Conservation (phyloP, 2,888 invertebrate species). For the Drosophila nr. perissopoda region DNA sequence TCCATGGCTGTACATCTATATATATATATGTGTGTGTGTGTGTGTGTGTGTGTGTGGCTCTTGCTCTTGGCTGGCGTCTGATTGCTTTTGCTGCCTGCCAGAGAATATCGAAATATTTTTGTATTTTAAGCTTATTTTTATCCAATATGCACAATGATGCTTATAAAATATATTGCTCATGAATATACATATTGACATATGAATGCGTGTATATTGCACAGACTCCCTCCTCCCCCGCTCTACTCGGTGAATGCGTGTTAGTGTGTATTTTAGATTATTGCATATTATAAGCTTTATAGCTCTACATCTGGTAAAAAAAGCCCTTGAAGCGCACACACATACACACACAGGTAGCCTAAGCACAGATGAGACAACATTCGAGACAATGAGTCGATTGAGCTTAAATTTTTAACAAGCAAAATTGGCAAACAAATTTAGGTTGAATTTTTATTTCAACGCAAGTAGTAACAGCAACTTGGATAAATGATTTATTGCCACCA, state of each 20-base stretch:
- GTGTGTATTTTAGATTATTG: conserved; percentile 68
- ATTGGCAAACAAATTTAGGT: conserved; percentile 71
- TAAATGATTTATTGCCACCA: conserved; percentile 76
- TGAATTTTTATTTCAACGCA: conserved; percentile 64
- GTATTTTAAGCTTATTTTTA: conserved; percentile 77
- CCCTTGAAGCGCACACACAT: neutral
- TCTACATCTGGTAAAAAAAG: conserved; percentile 3
- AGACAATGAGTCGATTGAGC: conserved; percentile 33
- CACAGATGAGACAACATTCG: conserved; percentile 21
- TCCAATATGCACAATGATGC: conserved; percentile 80
- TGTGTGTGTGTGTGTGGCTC: neutral
- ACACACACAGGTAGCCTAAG: conserved; percentile 2
- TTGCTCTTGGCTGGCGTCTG: conserved; percentile 53
- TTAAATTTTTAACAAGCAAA: conserved; percentile 76
- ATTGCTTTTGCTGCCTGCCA: conserved; percentile 69
- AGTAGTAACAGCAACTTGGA: conserved; percentile 72
- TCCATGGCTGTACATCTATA: conserved; percentile 12
- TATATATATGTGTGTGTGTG: neutral
- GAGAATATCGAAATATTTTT: conserved; percentile 68
- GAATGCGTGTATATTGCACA: conserved; percentile 17
- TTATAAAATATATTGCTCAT: conserved; percentile 78
- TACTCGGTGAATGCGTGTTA: conserved; percentile 5
- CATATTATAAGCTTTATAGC: conserved; percentile 73
- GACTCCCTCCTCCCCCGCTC: neutral
- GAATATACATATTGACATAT: conserved; percentile 63